A percentile compares a stretch with the other conserved stretches of the same genome.
Conservation (phyloP, 1,140 invertebrate genomes). For the Leucophenga varia region DNA sequence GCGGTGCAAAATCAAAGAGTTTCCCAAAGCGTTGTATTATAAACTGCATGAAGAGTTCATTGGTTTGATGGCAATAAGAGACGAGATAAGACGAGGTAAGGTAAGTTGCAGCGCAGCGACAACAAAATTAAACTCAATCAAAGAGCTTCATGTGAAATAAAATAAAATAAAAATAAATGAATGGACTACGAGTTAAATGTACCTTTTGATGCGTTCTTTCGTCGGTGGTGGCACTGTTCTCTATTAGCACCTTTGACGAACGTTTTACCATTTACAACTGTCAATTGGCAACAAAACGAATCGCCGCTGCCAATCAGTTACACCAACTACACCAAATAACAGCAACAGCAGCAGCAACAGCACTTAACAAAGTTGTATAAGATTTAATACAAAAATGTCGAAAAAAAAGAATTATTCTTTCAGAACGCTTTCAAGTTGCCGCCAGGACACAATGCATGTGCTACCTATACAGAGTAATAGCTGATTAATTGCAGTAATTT, state of each 20-base stretch:
- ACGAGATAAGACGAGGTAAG: not conserved
- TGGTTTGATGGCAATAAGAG: constrained; percentile 23
- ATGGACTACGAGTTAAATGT: no score
- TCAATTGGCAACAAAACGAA: constrained; percentile 52
- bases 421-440: no score
- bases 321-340: constrained; percentile 21
- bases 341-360: constrained; percentile 25
- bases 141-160: no score
- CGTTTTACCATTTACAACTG: constrained; percentile 56
- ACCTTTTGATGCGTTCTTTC: not conserved
- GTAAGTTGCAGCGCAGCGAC: no score
- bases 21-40: constrained; percentile 28
- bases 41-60: constrained; percentile 37
- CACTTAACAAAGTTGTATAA: no score
- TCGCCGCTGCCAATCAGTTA: constrained; percentile 7
- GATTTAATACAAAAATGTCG: no score
- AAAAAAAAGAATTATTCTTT: no score
- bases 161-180: no score
- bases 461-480: no score
- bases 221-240: constrained; percentile 44
- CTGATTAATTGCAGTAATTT: constrained; percentile 50
- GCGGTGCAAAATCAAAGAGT: constrained; percentile 47
- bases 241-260: constrained; percentile 55
- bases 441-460: no score
- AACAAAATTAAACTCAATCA: no score